Conservation (phyloP, 1,140 invertebrate species). For the Aphelinus certus region DNA sequence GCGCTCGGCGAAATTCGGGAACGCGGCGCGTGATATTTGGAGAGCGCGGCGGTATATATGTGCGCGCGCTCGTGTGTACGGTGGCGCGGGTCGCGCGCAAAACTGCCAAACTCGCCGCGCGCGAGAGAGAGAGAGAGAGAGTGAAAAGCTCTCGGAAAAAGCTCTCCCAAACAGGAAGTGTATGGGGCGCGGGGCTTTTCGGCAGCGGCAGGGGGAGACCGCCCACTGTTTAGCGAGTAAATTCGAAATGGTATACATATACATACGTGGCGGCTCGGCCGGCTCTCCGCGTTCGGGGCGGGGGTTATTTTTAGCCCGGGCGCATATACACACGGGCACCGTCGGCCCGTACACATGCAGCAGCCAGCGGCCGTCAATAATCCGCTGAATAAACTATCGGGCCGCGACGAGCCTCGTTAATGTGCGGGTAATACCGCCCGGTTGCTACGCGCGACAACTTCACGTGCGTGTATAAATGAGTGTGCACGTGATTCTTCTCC, state of each 20-base stretch:
- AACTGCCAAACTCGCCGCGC: too few species aligned
- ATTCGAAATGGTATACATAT: constrained; percentile 39
- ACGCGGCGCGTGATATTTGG: not conserved
- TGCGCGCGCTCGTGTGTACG: constrained; percentile 1
- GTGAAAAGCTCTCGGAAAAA: too few species aligned
- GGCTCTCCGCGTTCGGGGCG: constrained; percentile 11
- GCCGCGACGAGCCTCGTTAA: constrained; percentile 40
- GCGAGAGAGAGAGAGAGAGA: too few species aligned
- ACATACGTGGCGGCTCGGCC: constrained; percentile 23
- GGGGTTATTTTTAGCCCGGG: constrained; percentile 61
- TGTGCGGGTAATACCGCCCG: not conserved
- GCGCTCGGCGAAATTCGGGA: not conserved
- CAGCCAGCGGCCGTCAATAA: constrained; percentile 60
- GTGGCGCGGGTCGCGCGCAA: too few species aligned
- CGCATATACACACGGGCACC: constrained; percentile 44
- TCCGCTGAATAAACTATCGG: constrained; percentile 66
- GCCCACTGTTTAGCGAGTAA: constrained; percentile 36
- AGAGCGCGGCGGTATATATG: not conserved
- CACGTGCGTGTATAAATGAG: not conserved
- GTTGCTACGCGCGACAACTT: not conserved
- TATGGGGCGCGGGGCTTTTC: not conserved
- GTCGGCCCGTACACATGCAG: constrained; percentile 49
- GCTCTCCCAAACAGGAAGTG: not conserved
- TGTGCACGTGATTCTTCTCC: not conserved
- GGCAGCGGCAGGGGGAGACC: not conserved